Evolutionary conservation across 2,113 vertebrate species (phyloP).

Genomic region (Mobula hypostoma): DNA sequence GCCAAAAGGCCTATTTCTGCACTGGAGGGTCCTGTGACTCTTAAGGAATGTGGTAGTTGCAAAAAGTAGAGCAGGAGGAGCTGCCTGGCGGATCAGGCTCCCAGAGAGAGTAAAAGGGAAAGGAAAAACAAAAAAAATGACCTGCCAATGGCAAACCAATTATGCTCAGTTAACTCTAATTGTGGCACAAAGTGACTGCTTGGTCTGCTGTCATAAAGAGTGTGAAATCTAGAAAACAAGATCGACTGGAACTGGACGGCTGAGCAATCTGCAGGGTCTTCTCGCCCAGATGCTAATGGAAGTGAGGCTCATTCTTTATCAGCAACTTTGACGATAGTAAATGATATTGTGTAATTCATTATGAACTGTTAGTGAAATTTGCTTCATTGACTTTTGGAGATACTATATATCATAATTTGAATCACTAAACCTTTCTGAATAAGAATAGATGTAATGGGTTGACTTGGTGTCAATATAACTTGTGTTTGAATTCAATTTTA

Average conservation of each 20-base stretch:
- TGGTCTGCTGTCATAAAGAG: background rate
- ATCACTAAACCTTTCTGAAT: background rate
- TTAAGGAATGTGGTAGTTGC: too few relatives aligned
- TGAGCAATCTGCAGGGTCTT: background rate
- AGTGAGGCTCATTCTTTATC: background rate
- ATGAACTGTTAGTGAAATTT: background rate
- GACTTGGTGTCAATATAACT: background rate
- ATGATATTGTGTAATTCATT: background rate
- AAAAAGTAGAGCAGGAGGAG: too few relatives aligned
- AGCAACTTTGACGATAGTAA: too few relatives aligned
- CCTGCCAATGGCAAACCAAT: background rate
- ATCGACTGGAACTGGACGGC: too few relatives aligned
- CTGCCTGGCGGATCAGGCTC: too few relatives aligned
- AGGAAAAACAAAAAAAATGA: too few relatives aligned
- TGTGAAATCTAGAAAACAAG: background rate
- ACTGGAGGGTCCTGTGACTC: too few relatives aligned
- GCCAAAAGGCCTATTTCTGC: too few relatives aligned
- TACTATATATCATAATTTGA: background rate
- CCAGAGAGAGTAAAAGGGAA: too few relatives aligned
- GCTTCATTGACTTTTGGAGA: conserved; percentile 1
- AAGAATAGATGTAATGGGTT: background rate
- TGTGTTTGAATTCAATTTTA: background rate
- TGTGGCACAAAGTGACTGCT: too few relatives aligned
- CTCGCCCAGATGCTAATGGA: background rate
- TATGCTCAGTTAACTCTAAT: too few relatives aligned